These are phyloP conservation scores for Fulmarus glacialis DNA, from an alignment of 2,113 vertebrate genomes.

Conservation along the genomic window DNA sequence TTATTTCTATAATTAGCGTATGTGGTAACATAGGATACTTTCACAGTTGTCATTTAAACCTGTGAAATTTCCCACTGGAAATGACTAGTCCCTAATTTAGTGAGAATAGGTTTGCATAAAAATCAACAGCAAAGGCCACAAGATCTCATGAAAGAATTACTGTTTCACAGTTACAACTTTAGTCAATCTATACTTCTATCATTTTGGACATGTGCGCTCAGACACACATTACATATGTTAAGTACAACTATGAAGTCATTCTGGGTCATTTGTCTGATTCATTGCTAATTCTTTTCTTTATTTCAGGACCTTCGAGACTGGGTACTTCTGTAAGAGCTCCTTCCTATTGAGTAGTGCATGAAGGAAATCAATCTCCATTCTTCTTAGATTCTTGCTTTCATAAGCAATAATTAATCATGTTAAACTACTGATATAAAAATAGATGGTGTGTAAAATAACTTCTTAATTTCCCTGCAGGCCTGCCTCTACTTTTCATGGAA, in stretches of 20 bases:
- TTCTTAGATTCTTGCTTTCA: not conserved
- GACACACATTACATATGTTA: not conserved
- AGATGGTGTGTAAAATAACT: slow-evolving; percentile 46
- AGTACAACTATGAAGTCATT: not conserved
- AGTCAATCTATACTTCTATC: not conserved
- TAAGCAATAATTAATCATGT: slow-evolving; percentile 17
- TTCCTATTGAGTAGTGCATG: not conserved
- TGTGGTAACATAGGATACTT: not conserved
- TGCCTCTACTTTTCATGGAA: not conserved
- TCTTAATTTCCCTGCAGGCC: not conserved
- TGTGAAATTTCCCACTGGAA: slow-evolving; percentile 10
- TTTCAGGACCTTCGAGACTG: not conserved
- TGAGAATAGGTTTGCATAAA: not conserved
- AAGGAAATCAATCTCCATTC: not conserved
- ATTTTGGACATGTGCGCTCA: not conserved
- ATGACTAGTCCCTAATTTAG: not conserved
- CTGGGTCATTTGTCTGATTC: not conserved
- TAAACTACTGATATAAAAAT: slow-evolving; percentile 13
- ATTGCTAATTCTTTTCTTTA: not conserved
- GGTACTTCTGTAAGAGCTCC: not conserved
- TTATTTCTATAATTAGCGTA: not conserved
- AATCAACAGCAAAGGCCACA: not conserved
- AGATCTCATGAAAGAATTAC: not conserved
- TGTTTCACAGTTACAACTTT: not conserved
- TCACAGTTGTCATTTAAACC: not conserved